phyloP scores from a whole-genome alignment of 1,140 invertebrate species.

The Vollenhovia emeryi region DNA sequence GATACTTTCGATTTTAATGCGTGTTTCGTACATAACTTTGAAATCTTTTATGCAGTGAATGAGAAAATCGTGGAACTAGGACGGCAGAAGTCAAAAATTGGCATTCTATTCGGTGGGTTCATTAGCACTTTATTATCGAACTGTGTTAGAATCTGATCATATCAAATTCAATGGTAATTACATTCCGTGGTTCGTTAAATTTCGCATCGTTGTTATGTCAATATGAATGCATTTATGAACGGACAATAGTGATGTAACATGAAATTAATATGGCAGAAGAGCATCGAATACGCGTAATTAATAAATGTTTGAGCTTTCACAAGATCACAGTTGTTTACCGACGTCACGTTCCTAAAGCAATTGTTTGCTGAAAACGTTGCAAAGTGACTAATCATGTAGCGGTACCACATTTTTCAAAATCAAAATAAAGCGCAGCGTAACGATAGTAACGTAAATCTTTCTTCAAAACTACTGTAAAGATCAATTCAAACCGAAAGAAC shows the following conservation, averaged over 20 bases:
- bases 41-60: background rate
- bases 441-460: conserved; percentile 9
- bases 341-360: background rate
- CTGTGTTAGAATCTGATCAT: background rate
- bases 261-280: conserved; percentile 19
- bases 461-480: background rate
- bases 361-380: background rate
- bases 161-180: conserved; percentile 30
- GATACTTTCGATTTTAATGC: background rate
- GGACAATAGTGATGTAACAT: background rate
- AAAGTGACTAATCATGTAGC: background rate
- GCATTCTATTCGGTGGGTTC: background rate
- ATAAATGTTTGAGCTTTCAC: background rate
- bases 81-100: conserved; percentile 4
- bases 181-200: conserved; percentile 12
- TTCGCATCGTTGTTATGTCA: background rate
- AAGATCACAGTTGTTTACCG: background rate
- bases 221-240: conserved; percentile 17
- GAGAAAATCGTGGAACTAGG: background rate
- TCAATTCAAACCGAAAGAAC: background rate
- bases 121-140: conserved; percentile 42
- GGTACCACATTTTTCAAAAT: background rate
- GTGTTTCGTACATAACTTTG: background rate
- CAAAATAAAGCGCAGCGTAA: background rate
- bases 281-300: conserved; percentile 11